Base-by-base conservation (phyloP, 2,888 invertebrate genomes). In the Pterobdella sp. region DNA sequence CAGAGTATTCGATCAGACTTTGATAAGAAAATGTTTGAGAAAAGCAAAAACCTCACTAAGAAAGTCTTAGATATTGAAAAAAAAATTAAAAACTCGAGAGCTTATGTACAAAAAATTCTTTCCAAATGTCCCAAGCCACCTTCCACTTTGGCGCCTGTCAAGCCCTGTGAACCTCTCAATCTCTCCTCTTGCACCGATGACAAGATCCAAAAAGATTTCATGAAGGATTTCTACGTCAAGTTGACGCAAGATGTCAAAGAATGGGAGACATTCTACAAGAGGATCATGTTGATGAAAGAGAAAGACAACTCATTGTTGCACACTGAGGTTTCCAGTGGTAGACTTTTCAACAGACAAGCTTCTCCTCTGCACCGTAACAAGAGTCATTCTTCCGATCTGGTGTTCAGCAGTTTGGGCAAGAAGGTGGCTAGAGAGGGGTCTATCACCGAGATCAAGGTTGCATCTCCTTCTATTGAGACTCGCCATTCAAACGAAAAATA, bases 201-300 rank as follows among this genome's bases (percentile, higher is more conserved):
- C n/a, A n/a, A n/a, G n/a, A n/a, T n/a, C n/a, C n/a, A n/a, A n/a
- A n/a, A n/a, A n/a, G n/a, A n/a, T n/a, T n/a, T n/a, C 60, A 56
- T 56, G 60, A 56, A n/a, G n/a, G 60, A 56, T 26, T 56, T 22
- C n/a, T 26, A 26, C n/a, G 4, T 56, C n/a, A 26, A 56, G 4
- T 56, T 56, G n/a, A n/a, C n/a, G n/a, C n/a, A n/a, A n/a, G 60
- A 56, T 26, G 60, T 22, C 60, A 56, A 56, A 26, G 60, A 56
- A 22, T 56, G 60, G 60, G 60, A 56, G n/a, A 4, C 26, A 26
- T 4, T 56, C 60, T 56, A 56, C n/a, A 7, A 26, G 14, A 56
- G n/a, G 60, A 56, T 56, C n/a, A n/a, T 56, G 60, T 3, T 56
- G 60, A 7, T 4, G 4, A 26, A 56, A 3, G n/a, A 56, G 14